Conservation (phyloP, 2,797 vertebrate genomes). For the Scyliorhinus canicula region DNA sequence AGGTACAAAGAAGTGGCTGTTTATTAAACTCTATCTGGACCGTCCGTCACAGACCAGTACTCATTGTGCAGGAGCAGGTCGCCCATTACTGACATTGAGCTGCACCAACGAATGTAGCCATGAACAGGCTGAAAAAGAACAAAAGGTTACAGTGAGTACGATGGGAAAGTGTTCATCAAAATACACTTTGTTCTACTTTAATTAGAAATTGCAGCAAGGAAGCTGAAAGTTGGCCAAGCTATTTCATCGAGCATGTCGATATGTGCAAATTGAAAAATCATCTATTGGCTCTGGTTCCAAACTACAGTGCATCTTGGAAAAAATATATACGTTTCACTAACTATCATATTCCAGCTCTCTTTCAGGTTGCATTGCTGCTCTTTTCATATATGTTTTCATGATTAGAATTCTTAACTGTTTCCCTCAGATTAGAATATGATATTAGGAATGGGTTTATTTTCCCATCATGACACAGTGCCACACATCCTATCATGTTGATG, state of each 20-base stretch:
- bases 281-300: not conserved
- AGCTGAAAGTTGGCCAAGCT: conserved; percentile 28
- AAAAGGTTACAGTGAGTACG: conserved; percentile 22
- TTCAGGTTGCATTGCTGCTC: not conserved
- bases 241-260: conserved; percentile 10
- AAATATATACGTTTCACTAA: not conserved
- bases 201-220: conserved; percentile 28
- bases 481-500: no score
- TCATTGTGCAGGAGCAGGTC: conserved; percentile 7
- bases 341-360: not conserved
- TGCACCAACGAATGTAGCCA: not conserved
- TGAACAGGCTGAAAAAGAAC: conserved; percentile 30
- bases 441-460: not conserved
- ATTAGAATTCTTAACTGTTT: not conserved
- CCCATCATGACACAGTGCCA: no score
- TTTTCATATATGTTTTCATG: not conserved
- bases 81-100: conserved; percentile 16
- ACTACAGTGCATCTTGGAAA: not conserved
- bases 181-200: conserved; percentile 37
- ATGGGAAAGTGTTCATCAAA: conserved; percentile 35
- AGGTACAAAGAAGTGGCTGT: not conserved
- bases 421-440: not conserved
- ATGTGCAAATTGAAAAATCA: not conserved
- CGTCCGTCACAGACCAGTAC: conserved; percentile 27
- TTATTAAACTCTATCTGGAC: conserved; percentile 30